Conservation (phyloP, 64 coral and sea anemone species). For the Dendrophyllia cribrosa region DNA sequence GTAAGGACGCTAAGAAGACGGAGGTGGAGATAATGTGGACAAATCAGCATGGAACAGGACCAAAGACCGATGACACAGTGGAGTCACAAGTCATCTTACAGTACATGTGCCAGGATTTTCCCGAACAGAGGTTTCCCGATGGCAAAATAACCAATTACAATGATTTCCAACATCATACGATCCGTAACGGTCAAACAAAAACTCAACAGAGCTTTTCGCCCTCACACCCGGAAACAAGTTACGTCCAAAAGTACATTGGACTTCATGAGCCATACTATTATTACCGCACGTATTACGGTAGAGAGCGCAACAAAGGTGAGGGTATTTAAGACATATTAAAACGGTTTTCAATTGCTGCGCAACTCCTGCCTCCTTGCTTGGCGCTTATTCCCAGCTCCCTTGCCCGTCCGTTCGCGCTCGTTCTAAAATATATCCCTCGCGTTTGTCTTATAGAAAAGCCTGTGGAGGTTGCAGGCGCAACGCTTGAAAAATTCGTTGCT, state of each 20-base stretch:
- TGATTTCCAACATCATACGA: conserved; percentile 9
- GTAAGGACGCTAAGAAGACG: not conserved
- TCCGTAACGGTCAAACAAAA: conserved; percentile 4
- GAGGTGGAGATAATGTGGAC: conserved; percentile 2
- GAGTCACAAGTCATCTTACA: conserved; percentile 35
- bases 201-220: not conserved
- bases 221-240: not conserved
- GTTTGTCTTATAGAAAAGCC: no score
- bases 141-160: not conserved
- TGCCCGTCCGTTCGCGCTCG: no score
- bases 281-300: not conserved
- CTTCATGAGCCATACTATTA: conserved; percentile 44
- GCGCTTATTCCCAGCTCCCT: no score
- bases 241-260: not conserved
- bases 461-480: not conserved
- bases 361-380: no score
- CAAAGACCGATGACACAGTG: not conserved
- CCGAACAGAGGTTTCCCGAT: not conserved
- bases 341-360: not conserved
- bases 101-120: conserved; percentile 37
- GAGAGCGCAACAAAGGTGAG: conserved; percentile 53
- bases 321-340: not conserved
- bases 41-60: conserved; percentile 9
- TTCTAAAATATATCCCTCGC: no score
- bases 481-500: conserved; percentile 14